A percentile compares a stretch with the other conserved stretches of the same genome.
phyloP scores from a whole-genome alignment of 2,797 vertebrate genomes.

The Furcifer pardalis region DNA sequence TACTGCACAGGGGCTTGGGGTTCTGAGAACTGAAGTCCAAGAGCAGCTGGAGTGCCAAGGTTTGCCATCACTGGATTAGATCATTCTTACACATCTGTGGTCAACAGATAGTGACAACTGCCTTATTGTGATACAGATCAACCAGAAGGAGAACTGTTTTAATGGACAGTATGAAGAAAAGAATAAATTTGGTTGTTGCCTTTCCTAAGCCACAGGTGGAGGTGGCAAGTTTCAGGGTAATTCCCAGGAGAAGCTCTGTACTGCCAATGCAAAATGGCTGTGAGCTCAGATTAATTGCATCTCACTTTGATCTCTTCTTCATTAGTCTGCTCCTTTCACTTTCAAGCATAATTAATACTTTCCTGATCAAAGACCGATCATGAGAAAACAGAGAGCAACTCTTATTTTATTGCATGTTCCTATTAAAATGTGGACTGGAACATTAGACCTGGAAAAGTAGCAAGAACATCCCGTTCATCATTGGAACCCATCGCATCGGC shows the following conservation, averaged over 20 bases:
- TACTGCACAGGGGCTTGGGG: no score
- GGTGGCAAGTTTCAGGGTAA: background rate
- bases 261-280: background rate
- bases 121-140: background rate
- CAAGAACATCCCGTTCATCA: background rate
- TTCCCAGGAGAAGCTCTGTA: conserved; percentile 20
- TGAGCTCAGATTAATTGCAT: conserved; percentile 3
- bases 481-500: background rate
- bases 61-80: no score
- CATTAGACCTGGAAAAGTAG: background rate
- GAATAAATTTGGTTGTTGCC: background rate
- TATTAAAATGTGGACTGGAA: conserved; percentile 28
- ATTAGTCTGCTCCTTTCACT: conserved; percentile 56
- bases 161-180: background rate
- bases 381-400: conserved; percentile 33
- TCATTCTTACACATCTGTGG: background rate
- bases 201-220: background rate
- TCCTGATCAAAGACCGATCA: conserved; percentile 51
- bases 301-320: conserved; percentile 67
- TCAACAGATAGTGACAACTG: background rate
- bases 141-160: background rate
- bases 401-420: conserved; percentile 15
- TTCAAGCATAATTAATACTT: conserved; percentile 57
- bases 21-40: no score
- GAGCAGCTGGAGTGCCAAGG: no score